Evolutionary conservation across 2,113 vertebrate species (phyloP).

Genomic region (Triplophysa dalaica): DNA sequence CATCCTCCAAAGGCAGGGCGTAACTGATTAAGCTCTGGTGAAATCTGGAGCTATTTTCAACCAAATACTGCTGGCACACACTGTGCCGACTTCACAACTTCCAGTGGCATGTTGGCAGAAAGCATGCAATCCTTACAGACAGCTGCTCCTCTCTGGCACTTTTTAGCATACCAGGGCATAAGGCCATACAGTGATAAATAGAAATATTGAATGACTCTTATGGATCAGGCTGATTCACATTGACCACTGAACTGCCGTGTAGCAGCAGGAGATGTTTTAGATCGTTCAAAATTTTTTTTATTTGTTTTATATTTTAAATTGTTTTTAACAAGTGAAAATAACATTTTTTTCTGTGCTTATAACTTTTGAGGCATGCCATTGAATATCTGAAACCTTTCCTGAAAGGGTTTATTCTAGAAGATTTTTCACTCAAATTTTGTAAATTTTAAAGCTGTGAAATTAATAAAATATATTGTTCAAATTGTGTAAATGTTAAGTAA

Average conservation of each 20-base stretch:
- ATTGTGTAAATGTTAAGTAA: too few relatives aligned
- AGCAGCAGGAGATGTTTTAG: conserved; percentile 3
- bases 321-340: background rate
- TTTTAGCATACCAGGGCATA: conserved; percentile 86
- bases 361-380: background rate
- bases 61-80: conserved; percentile 82
- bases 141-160: conserved; percentile 87
- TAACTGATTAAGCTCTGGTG: conserved; percentile 41
- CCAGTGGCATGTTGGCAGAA: conserved; percentile 82
- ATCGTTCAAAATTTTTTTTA: background rate
- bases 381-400: background rate
- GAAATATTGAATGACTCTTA: conserved; percentile 81
- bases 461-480: too few relatives aligned
- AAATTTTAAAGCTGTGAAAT: too few relatives aligned
- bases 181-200: conserved; percentile 85
- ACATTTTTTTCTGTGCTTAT: background rate
- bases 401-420: conserved; percentile 4
- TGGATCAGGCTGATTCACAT: conserved; percentile 44
- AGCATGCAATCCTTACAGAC: conserved; percentile 79
- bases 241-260: conserved; percentile 31
- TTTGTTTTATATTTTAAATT: background rate
- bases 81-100: conserved; percentile 85
- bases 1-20: background rate
- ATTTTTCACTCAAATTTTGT: too few relatives aligned
- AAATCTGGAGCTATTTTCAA: conserved; percentile 81